phyloP scores from a whole-genome alignment of 2,797 vertebrate genomes.

The Vireo griseus region DNA sequence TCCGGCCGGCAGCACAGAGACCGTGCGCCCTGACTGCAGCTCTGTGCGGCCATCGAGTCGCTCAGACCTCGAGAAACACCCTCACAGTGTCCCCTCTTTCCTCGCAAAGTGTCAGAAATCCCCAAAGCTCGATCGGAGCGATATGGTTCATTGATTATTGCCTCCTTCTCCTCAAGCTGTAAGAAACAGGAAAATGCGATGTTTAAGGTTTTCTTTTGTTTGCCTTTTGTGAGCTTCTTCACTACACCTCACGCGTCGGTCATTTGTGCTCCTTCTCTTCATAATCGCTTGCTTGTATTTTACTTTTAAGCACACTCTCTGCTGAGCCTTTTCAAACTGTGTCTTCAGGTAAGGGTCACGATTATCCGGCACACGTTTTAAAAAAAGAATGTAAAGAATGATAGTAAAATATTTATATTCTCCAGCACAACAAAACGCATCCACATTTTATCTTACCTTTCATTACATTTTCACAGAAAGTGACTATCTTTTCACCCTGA shows the following conservation, averaged over 20 bases:
- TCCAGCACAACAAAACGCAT: background rate
- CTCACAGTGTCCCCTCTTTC: background rate
- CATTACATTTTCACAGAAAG: background rate
- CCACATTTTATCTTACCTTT: background rate
- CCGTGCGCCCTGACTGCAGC: too few relatives aligned
- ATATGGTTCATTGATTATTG: background rate
- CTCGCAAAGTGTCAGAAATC: background rate
- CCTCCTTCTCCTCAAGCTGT: background rate
- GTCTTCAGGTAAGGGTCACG: background rate
- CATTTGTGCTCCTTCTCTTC: background rate
- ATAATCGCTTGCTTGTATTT: background rate
- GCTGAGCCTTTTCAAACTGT: background rate
- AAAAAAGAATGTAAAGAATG: background rate
- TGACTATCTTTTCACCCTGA: fast-evolving
- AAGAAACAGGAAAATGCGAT: background rate
- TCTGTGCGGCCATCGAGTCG: background rate
- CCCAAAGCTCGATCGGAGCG: background rate
- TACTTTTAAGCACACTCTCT: background rate
- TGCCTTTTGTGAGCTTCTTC: background rate
- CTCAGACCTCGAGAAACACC: background rate
- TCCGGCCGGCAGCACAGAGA: background rate
- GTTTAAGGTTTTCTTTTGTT: background rate
- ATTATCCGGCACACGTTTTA: background rate
- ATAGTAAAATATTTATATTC: background rate
- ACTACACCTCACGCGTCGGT: fast-evolving